Conservation (phyloP, 2,888 invertebrate genomes). For the Oasisia sp. region DNA sequence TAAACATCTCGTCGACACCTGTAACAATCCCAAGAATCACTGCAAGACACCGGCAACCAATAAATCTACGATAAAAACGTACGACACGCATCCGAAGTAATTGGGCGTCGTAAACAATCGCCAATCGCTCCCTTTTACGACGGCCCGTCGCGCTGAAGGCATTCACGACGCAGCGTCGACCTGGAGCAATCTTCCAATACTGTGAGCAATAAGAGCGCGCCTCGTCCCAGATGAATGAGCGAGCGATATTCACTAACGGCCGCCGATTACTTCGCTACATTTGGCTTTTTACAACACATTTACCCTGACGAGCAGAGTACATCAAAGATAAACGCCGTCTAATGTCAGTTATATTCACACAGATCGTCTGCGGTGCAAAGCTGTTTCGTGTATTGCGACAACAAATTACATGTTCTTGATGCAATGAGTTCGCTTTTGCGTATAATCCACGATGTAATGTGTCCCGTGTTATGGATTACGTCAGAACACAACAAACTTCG, state of each 20-base stretch:
- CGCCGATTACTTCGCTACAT: background rate
- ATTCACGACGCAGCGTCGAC: background rate
- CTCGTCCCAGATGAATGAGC: background rate
- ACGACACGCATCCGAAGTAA: background rate
- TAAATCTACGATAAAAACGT: background rate
- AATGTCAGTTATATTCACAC: background rate
- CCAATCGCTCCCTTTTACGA: background rate
- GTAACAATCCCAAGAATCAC: background rate
- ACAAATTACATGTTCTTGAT: too few species aligned
- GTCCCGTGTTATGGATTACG: background rate
- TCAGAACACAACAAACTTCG: background rate
- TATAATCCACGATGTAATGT: background rate
- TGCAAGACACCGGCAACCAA: background rate
- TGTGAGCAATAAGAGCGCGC: background rate
- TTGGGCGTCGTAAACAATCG: slow-evolving; percentile 4
- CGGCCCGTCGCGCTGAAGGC: background rate
- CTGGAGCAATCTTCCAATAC: background rate
- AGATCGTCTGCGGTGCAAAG: background rate
- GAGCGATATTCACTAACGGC: background rate
- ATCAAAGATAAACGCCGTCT: slow-evolving; percentile 12
- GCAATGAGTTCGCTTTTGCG: background rate
- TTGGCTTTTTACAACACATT: background rate
- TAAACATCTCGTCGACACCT: background rate
- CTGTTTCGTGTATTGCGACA: too few species aligned
- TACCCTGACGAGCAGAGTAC: background rate